These are phyloP conservation scores for Cabera pusaria DNA, from an alignment of 2,888 invertebrate species.

Conservation along the genomic window DNA sequence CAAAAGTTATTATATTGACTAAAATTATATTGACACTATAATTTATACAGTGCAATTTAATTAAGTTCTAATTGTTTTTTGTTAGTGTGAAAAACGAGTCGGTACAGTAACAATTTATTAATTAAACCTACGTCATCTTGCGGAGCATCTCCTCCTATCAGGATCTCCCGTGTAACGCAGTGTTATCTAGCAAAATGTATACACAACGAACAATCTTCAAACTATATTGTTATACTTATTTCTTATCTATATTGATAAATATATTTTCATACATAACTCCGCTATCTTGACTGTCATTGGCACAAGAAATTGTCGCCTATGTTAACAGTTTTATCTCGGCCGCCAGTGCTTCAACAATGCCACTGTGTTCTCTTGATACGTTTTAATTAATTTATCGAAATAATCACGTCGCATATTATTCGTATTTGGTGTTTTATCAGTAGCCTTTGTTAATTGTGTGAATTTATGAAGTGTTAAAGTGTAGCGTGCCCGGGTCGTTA, in stretches of 20 bases:
- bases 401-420: slow-evolving; percentile 41
- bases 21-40: no score
- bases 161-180: slow-evolving; percentile 34
- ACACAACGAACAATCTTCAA: slow-evolving; percentile 61
- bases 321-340: slow-evolving; percentile 66
- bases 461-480: slow-evolving; percentile 25
- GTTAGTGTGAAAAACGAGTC: no score
- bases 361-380: slow-evolving; percentile 39
- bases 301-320: slow-evolving; percentile 66
- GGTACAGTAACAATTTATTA: no score
- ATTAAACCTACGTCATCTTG: slow-evolving; percentile 7
- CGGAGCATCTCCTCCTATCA: slow-evolving; percentile 24
- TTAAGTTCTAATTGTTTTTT: no score
- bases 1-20: no score
- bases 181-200: slow-evolving; percentile 54
- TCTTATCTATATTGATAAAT: slow-evolving; percentile 79
- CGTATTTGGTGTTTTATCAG: slow-evolving; percentile 23
- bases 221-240: slow-evolving; percentile 63
- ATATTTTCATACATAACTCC: slow-evolving; percentile 57
- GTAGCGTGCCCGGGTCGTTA: slow-evolving; percentile 45
- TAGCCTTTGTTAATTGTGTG: slow-evolving; percentile 15
- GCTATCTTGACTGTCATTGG: slow-evolving; percentile 66
- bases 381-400: slow-evolving; percentile 35
- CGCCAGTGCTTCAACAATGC: slow-evolving; percentile 52
- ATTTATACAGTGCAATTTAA: no score